Base-by-base conservation (phyloP, 2,113 vertebrate genomes). In the Piaya cayana region DNA sequence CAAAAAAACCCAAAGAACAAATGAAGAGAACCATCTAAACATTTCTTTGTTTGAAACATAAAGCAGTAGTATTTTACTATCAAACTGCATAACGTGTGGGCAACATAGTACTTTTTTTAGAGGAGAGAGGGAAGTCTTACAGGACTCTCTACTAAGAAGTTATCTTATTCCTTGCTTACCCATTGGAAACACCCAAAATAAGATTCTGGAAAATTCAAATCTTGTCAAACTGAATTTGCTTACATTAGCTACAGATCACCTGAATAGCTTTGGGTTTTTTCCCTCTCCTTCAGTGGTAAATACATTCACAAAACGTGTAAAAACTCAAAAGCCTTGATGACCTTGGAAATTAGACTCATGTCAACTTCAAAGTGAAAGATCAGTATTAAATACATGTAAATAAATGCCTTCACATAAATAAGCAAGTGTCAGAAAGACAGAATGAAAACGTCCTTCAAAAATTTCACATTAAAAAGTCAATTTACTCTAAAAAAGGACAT, bases 111-210 rank as follows among this genome's bases (percentile, higher is more conserved):
- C 4, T 50, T 11, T 22, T 32, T 25, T 69, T n/a, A 47, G 8
- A 21, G 8, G 26, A 5, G 0, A 47, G 8, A 11, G 3, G 2
- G 3, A 78, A 60, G 16, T 15, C 8, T 11, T 49, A 49, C 21
- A 49, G 22, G 39, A 39, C 39, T 39, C 39, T 12, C 9, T n/a
- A n/a, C n/a, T 27, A 43, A 68, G 45, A 50, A 71, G 6, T 2
- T 1, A 18, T 53, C 36, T 25, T 8, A 21, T 5, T 16, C 12
- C 7, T 29, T 4, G 23, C 3, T 39, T 52, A 70, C 20, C 15
- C 34, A 32, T 0, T 19, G 8, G 22, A 76, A 93, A 63, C 17
- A n/a, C 45, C 12, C 23, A 39, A 71, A 15, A 43, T 22, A 80
- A 59, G 22, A 34, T 34, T 17, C 6, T 13, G 23, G 19, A 49